These are phyloP conservation scores for Neodiprion fabricii DNA, from an alignment of 1,140 invertebrate genomes.

Conservation along the genomic window DNA sequence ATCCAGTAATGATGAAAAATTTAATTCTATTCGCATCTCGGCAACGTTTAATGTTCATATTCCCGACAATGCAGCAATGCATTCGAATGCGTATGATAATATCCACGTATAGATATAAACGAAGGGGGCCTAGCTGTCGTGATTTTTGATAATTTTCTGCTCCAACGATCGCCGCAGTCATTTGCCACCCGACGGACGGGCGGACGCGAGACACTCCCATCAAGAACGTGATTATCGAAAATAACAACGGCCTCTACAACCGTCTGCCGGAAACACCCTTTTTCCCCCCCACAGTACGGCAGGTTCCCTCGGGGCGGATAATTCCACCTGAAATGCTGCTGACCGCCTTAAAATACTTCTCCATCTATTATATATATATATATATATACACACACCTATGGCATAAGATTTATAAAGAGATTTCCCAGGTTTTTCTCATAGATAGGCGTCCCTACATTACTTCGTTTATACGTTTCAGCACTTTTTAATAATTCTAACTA, in stretches of 20 bases:
- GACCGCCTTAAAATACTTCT: too few species aligned
- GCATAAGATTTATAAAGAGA: constrained; percentile 9
- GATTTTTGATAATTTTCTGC: constrained; percentile 1
- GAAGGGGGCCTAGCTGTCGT: not conserved
- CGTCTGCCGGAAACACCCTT: constrained; percentile 4
- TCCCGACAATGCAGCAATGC: not conserved
- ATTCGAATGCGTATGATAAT: not conserved
- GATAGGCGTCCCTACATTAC: too few species aligned
- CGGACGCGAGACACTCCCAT: not conserved
- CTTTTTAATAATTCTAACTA: too few species aligned
- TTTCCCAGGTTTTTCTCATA: too few species aligned
- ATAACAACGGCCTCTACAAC: constrained; percentile 1
- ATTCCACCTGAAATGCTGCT: not conserved
- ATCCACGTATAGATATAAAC: too few species aligned
- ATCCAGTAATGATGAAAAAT: too few species aligned
- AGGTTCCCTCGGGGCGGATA: not conserved
- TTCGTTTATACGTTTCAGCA: too few species aligned
- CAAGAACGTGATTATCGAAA: constrained; percentile 3
- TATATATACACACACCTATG: not conserved
- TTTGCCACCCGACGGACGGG: constrained; percentile 1
- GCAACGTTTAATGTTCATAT: too few species aligned
- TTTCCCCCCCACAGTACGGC: not conserved
- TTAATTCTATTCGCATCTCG: too few species aligned
- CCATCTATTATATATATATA: not conserved
- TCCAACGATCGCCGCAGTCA: not conserved